Base-by-base conservation (phyloP, 2,113 vertebrate species). In the Pelusios castaneus region DNA sequence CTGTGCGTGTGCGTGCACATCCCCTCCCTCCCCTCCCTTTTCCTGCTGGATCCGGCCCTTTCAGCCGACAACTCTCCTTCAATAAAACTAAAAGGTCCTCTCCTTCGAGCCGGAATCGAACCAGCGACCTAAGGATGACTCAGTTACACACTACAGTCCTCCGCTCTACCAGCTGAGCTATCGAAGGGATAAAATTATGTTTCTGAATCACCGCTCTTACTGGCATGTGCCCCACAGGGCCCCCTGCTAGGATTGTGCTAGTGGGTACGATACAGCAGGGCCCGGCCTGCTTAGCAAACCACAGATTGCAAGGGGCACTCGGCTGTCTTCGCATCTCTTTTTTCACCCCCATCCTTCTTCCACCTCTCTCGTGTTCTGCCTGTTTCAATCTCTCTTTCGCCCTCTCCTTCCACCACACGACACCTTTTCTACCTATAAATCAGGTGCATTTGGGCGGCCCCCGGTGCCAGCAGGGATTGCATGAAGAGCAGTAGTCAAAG, bases 21-120 rank as follows among this genome's bases (percentile, higher is more conserved):
- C 31, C 4, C 31, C 31, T 24, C 29, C 13, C 58, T 1, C 0
- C 0, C 0, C 0, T 2, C 76, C 80, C 98, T 98, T 98, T 98
- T 98, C 98, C 98, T 98, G 98, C 98, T 98, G 98, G 98, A 98
- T 93, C 98, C 95, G 98, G 98, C 98, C 98, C 98, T 98, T 98
- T 98, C 98, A 98, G 98, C 16, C 31, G 13, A 98, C 98, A 98
- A 98, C 1, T 38, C 87, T 1, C 1, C 1, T 2, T 0, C 91
- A 1, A 10, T 1, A 0, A 63, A n/a, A n/a, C 2, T n/a, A 19
- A 51, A n/a, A 8, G 2, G 31, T 4, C 0, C 60, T 67, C 34
- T 67, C 93, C 92, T 94, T 90, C 85, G 58, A 96, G 93, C 92
- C 21, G 3, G 90, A 97, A 58, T 87, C 92, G 92, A 97, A 96